phyloP scores from a whole-genome alignment of 2,797 vertebrate genomes.

The Hypotaenidia okinawae region DNA sequence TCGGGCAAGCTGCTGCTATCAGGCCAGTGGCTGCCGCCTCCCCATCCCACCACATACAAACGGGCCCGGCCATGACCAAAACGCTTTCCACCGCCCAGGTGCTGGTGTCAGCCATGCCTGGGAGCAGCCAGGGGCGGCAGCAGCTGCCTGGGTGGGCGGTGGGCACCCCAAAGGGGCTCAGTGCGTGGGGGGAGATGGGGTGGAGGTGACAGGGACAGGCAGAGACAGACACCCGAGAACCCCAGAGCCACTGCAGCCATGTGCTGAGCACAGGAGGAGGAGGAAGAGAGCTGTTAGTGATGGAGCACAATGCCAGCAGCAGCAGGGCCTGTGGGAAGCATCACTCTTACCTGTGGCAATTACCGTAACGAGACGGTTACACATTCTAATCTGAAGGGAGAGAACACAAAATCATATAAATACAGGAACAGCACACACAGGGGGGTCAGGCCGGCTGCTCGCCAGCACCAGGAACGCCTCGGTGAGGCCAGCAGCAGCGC shows the following conservation, averaged over 20 bases:
- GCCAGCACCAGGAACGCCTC: no score
- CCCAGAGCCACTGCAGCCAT: background rate
- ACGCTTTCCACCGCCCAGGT: fast-evolving
- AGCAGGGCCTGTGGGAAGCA: slow-evolving; percentile 19
- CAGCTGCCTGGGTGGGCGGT: background rate
- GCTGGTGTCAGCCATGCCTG: fast-evolving
- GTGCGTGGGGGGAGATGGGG: background rate
- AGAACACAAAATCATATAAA: slow-evolving; percentile 79
- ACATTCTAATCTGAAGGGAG: slow-evolving; percentile 81
- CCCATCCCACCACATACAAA: fast-evolving
- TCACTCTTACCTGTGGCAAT: slow-evolving; percentile 89
- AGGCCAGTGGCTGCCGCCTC: background rate
- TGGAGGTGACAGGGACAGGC: background rate
- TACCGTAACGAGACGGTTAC: slow-evolving; percentile 81
- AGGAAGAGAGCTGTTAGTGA: background rate
- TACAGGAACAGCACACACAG: background rate
- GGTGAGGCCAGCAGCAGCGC: no score
- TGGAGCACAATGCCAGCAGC: background rate
- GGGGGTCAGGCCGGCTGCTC: background rate
- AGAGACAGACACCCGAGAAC: background rate
- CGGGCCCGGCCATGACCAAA: background rate
- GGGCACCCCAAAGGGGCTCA: background rate
- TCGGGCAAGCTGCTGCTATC: fast-evolving
- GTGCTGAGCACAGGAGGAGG: background rate
- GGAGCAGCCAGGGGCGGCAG: background rate